Evolutionary conservation across 2,113 vertebrate species (phyloP).

Genomic region (Brienomyrus brachyistius): DNA sequence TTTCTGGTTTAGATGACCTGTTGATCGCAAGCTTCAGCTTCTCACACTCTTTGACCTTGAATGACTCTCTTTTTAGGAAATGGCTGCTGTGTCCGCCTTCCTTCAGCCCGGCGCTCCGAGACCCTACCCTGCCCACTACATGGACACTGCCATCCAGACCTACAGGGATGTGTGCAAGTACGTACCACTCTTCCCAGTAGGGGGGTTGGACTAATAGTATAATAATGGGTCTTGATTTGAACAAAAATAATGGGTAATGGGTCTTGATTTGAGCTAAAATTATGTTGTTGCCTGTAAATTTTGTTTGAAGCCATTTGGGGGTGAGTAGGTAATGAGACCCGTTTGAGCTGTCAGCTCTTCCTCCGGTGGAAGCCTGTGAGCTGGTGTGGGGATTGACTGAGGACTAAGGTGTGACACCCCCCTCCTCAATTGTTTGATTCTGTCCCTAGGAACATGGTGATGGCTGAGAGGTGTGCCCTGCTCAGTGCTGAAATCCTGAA

Average conservation of each 20-base stretch:
- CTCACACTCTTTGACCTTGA: not conserved
- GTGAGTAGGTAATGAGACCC: not conserved
- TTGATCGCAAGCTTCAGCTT: not conserved
- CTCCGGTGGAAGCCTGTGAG: not conserved
- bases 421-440: not conserved
- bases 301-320: not conserved
- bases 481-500: conserved; percentile 93
- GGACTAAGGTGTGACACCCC: not conserved
- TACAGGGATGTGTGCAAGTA: conserved; percentile 97
- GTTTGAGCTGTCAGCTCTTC: not conserved
- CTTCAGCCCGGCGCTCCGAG: conserved; percentile 83
- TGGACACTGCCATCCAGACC: conserved; percentile 96
- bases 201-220: not conserved
- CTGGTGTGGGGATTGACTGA: not conserved
- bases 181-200: conserved; percentile 32
- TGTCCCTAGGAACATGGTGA: conserved; percentile 77
- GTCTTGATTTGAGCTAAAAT: not conserved
- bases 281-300: not conserved
- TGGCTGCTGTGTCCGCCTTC: conserved; percentile 94
- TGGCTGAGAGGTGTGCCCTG: conserved; percentile 91
- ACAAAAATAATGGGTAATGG: not conserved
- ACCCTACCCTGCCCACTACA: conserved; percentile 92
- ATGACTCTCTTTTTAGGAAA: conserved; percentile 66
- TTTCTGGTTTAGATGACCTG: not conserved
- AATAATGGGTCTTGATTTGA: not conserved